Conservation (phyloP, 2,888 invertebrate species). For the Lucinisca nassula region DNA sequence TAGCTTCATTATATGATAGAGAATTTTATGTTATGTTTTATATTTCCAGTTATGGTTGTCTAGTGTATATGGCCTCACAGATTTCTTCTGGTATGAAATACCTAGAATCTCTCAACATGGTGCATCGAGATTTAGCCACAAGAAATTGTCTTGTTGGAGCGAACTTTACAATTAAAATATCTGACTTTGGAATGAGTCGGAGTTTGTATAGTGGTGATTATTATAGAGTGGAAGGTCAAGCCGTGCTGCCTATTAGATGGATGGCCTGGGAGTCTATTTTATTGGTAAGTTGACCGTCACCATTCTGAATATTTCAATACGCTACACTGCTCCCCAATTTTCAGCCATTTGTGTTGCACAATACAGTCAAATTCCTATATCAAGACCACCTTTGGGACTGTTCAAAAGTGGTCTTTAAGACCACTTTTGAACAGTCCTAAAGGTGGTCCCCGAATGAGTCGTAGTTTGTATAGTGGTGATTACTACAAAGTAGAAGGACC, state of each 20-base stretch:
- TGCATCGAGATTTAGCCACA: constrained; percentile 96
- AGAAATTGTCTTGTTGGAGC: constrained; percentile 96
- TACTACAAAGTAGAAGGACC: constrained; percentile 96
- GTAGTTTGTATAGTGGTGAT: constrained; percentile 90
- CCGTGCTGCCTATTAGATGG: constrained; percentile 95
- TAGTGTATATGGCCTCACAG: constrained; percentile 94
- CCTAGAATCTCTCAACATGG: constrained; percentile 95
- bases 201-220: constrained; percentile 91
- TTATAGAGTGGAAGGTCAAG: constrained; percentile 94
- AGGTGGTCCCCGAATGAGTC: too few relatives aligned
- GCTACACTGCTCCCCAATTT: too few relatives aligned
- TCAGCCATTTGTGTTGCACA: too few relatives aligned
- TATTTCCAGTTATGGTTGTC: constrained; percentile 93
- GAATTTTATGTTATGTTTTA: constrained; percentile 40
- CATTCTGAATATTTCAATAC: too few relatives aligned
- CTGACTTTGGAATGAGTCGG: constrained; percentile 88
- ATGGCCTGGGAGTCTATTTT: constrained; percentile 96
- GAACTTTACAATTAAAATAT: constrained; percentile 90
- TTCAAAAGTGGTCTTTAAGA: too few relatives aligned
- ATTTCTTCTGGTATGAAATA: constrained; percentile 97
- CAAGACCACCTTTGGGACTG: too few relatives aligned
- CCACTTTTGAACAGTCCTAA: too few relatives aligned
- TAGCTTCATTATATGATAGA: too few relatives aligned
- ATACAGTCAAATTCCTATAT: too few relatives aligned
- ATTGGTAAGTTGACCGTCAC: constrained; percentile 86